phyloP scores from a whole-genome alignment of 2,797 vertebrate species.

The Coilia nasus region DNA sequence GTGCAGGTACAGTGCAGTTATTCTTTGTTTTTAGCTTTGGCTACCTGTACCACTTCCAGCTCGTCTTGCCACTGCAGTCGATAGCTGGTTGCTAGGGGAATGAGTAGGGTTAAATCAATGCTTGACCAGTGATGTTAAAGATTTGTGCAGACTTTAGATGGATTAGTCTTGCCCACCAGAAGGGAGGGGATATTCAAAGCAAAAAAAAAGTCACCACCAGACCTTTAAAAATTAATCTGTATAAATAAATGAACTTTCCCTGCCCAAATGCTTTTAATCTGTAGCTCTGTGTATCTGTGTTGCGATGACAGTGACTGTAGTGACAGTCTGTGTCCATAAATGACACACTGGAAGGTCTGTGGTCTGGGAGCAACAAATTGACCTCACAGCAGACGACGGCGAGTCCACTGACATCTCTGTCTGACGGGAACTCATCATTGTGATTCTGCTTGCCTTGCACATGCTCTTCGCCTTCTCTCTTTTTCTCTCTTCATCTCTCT shows the following conservation, averaged over 20 bases:
- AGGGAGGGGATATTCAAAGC: not conserved
- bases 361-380: not conserved
- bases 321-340: not conserved
- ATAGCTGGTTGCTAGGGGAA: not conserved
- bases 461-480: not conserved
- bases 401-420: not conserved
- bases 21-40: not conserved
- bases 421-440: constrained; percentile 7
- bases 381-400: not conserved
- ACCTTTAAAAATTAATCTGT: not conserved
- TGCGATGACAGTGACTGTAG: not conserved
- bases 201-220: not conserved
- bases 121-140: not conserved
- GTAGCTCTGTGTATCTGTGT: not conserved
- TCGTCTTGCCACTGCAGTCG: not conserved
- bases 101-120: not conserved
- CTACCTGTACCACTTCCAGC: not conserved
- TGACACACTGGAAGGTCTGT: not conserved
- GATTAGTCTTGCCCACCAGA: not conserved
- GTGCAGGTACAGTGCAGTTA: not conserved
- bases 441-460: not conserved
- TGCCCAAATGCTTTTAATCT: not conserved
- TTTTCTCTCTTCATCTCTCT: not conserved
- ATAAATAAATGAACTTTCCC: not conserved
- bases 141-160: not conserved